A percentile compares a stretch with the other conserved stretches of the same genome.
phyloP scores from a whole-genome alignment of 1,140 invertebrate species.

The Pemphigus obesinymphae region DNA sequence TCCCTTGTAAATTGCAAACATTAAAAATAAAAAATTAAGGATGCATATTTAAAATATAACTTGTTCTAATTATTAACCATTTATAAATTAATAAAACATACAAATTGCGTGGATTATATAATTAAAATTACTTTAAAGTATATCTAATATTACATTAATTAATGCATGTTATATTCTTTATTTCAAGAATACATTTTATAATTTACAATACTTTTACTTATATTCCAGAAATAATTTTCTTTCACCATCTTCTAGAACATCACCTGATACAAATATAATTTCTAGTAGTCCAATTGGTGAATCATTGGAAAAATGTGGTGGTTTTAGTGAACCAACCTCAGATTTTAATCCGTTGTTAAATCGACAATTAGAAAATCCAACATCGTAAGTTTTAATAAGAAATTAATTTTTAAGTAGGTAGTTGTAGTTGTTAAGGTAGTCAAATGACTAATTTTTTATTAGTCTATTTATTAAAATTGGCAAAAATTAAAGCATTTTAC shows the following conservation, averaged over 20 bases:
- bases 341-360: conserved; percentile 62
- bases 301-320: not conserved
- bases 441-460: not conserved
- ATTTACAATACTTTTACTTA: not conserved
- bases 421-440: not conserved
- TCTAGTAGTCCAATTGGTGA: conserved; percentile 10
- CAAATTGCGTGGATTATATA: not conserved
- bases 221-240: not conserved
- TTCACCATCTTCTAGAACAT: not conserved
- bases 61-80: no score
- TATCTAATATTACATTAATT: no score
- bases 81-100: not conserved
- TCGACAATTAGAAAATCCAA: conserved; percentile 66
- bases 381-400: conserved; percentile 54
- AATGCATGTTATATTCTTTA: no score
- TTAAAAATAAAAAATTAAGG: no score
- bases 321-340: not conserved
- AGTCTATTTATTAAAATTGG: not conserved
- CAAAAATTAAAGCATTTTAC: not conserved
- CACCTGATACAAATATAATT: conserved; percentile 24
- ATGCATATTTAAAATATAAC: no score
- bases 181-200: no score
- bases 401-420: not conserved
- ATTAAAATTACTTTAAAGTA: not conserved
- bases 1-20: no score